These are phyloP conservation scores for Rhineura floridana DNA, from an alignment of 2,113 vertebrate species.

Conservation along the genomic window DNA sequence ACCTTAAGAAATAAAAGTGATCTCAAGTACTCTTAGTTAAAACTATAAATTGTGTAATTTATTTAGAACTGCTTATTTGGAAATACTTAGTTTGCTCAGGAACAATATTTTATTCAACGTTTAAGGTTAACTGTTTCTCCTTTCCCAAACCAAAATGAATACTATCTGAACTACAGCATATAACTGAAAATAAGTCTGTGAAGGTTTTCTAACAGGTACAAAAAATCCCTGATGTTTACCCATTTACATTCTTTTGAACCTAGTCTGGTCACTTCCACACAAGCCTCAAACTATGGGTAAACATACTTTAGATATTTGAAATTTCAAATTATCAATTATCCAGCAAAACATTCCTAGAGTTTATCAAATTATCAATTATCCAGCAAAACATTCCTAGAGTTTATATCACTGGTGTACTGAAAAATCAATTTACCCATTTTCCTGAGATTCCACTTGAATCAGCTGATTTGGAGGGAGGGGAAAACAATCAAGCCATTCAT, in stretches of 20 bases:
- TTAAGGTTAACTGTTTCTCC: not conserved
- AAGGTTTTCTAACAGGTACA: not conserved
- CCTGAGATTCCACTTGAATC: conserved; percentile 20
- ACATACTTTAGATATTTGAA: not conserved
- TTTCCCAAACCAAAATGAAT: not conserved
- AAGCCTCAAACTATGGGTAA: not conserved
- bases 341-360: not conserved
- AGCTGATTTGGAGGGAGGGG: not conserved
- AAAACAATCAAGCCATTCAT: conserved; percentile 53
- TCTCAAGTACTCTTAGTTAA: not conserved
- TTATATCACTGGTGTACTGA: not conserved
- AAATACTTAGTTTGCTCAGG: not conserved
- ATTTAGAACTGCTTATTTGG: not conserved
- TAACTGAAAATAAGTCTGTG: fast-evolving
- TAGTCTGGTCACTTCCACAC: not conserved
- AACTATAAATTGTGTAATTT: not conserved
- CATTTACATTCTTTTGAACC: not conserved
- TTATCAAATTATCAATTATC: conserved; percentile 8
- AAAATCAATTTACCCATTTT: conserved; percentile 16
- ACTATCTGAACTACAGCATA: not conserved
- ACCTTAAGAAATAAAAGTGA: not conserved
- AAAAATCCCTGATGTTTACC: not conserved
- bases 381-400: not conserved
- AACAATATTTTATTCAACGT: not conserved
- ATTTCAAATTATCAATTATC: conserved; percentile 14